Evolutionary conservation across 2,888 invertebrate genomes (phyloP), one percentile per base, ranked within the genome.

Genomic region (Plebejus anna): DNA sequence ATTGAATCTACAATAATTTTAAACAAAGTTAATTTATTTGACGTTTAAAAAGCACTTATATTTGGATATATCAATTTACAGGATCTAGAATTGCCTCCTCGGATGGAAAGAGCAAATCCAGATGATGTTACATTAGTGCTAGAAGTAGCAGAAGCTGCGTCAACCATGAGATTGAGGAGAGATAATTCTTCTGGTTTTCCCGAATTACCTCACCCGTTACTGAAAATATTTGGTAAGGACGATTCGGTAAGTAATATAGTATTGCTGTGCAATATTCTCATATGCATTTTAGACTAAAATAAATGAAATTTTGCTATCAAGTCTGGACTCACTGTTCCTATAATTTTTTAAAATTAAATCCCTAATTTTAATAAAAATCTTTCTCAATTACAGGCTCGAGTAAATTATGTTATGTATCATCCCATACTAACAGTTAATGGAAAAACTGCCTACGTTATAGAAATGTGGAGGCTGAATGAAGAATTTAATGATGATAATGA

Each of bases 401-500:
- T 87, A 1, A 87, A 89, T 38, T 91, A 95, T 80, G 86, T 95
- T 4, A 86, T 95, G 79, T 95, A 95, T 80, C 95, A 96, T 82
- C 96, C 97, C 0, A 94, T 97, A 75, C 88, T 95, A 1, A 95
- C 95, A 80, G 95, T 95, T 1, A 94, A 95, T 81, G 96, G 96
- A 0, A 94, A 95, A 82, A 88, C 96, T 55, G 92, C 95, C 76
- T 97, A 96, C 66, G 95, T 97, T 0, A 88, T 97, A 70, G 96
- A 97, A 86, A 89, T 97, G 82, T 96, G 95, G 94, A 89, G 96
- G n/a, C 81, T 89, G 0, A 86, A 88, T 0, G 89, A 92, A 0
- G 89, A 88, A 42, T 97, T 97, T 85, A 94, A 94, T 77, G 95
- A 95, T 79, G 95, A 95, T 80, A 97, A 97, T 81, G 96, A 96